Evolutionary conservation across 1,140 invertebrate genomes (phyloP).

Genomic region (Papilio aristodemus): DNA sequence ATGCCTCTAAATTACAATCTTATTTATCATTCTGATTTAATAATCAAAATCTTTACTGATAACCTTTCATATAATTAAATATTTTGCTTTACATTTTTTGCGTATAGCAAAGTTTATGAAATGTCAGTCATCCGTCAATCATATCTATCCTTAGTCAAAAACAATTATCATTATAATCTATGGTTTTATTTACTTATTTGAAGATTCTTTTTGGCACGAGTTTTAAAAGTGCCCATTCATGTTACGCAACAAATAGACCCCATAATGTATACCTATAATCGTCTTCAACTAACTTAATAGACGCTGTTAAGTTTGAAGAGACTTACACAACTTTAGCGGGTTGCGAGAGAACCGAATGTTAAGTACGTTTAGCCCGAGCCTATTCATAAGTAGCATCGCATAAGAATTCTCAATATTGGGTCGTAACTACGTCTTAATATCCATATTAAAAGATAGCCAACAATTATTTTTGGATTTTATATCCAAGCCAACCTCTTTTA

Average conservation of each 20-base stretch:
- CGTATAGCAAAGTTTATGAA: background rate
- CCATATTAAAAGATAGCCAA: too few species aligned
- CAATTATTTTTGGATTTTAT: too few species aligned
- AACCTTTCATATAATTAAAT: background rate
- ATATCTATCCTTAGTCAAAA: background rate
- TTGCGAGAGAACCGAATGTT: background rate
- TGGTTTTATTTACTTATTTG: background rate
- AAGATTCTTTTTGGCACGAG: background rate
- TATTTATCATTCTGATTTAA: background rate
- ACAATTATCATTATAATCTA: background rate
- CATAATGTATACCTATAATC: background rate
- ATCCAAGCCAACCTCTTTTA: too few species aligned
- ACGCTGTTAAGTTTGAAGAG: background rate
- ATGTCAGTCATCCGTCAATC: background rate
- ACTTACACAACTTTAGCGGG: background rate
- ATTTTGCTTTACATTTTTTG: background rate
- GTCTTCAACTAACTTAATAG: background rate
- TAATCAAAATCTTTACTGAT: background rate
- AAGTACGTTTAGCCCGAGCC: background rate
- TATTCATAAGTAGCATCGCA: background rate
- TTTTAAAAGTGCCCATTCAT: background rate
- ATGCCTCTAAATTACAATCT: background rate
- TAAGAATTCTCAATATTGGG: background rate
- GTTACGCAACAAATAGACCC: background rate
- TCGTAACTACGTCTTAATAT: background rate